Conservation (phyloP, 2,888 invertebrate genomes). For the Mythimna loreyi region DNA sequence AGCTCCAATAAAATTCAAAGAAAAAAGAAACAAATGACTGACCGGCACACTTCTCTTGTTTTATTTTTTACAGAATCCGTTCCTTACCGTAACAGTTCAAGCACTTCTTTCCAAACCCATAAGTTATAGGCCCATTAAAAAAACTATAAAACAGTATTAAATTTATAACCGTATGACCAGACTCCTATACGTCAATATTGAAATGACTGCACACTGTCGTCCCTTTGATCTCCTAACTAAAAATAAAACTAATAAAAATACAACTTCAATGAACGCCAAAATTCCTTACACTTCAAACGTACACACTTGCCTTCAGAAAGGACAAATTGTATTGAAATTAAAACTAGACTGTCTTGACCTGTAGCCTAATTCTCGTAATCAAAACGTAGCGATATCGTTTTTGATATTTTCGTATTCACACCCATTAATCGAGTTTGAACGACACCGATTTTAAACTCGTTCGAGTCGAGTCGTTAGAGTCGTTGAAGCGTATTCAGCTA, state of each 20-base stretch:
- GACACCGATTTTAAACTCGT: too few relatives aligned
- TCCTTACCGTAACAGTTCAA: background rate
- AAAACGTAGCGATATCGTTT: too few relatives aligned
- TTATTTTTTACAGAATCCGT: background rate
- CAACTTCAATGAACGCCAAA: conserved; percentile 39
- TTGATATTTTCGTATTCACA: too few relatives aligned
- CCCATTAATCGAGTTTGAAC: too few relatives aligned
- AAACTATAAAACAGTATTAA: background rate
- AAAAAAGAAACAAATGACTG: background rate
- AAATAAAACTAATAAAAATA: conserved; percentile 46
- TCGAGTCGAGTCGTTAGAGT: too few relatives aligned
- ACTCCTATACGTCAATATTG: conserved; percentile 5
- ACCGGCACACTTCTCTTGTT: background rate
- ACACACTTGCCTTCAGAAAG: conserved; percentile 46
- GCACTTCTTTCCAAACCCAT: background rate
- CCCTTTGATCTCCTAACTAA: conserved; percentile 41
- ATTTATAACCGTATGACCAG: conserved; percentile 9
- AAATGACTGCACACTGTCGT: conserved; percentile 8
- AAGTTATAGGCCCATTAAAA: background rate
- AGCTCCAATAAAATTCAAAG: background rate
- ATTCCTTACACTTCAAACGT: conserved; percentile 18
- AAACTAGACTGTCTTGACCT: conserved; percentile 38
- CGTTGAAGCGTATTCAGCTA: too few relatives aligned
- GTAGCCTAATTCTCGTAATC: too few relatives aligned
- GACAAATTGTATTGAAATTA: conserved; percentile 36